phyloP scores from a whole-genome alignment of 2,888 invertebrate species.

The Pachydiplax longipennis region DNA sequence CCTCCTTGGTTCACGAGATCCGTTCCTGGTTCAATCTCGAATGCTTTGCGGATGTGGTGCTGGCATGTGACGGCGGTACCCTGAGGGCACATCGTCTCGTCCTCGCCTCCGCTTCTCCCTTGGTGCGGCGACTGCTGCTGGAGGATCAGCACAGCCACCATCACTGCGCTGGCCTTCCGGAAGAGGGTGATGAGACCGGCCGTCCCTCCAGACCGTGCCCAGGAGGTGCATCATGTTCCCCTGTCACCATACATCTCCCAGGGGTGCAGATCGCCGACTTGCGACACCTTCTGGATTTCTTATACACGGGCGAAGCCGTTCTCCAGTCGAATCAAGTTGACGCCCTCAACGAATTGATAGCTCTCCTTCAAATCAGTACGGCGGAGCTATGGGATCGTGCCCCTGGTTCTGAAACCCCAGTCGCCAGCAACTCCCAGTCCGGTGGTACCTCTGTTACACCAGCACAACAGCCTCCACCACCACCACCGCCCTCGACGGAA shows the following conservation, averaged over 20 bases:
- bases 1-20: conserved; percentile 89
- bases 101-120: conserved; percentile 86
- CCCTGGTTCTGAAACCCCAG: neutral
- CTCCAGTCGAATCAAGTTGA: conserved; percentile 53
- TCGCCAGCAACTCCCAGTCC: neutral
- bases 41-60: conserved; percentile 84
- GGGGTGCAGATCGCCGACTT: conserved; percentile 82
- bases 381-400: conserved; percentile 45
- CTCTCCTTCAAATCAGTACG: conserved; percentile 26
- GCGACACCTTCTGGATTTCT: conserved; percentile 81
- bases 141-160: conserved; percentile 53
- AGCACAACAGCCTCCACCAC: conserved; percentile 3
- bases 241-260: conserved; percentile 80
- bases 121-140: conserved; percentile 71
- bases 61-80: conserved; percentile 83
- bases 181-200: conserved; percentile 68
- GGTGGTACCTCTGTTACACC: conserved; percentile 15
- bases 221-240: conserved; percentile 52
- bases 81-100: conserved; percentile 85
- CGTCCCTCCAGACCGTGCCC: conserved; percentile 58
- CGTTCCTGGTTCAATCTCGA: conserved; percentile 87
- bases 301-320: conserved; percentile 86
- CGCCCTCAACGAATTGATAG: conserved; percentile 34
- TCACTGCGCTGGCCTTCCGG: conserved; percentile 65
- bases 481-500: conserved; percentile 22